Conservation (phyloP, 2,797 vertebrate species). For the Rhynchonycteris naso region DNA sequence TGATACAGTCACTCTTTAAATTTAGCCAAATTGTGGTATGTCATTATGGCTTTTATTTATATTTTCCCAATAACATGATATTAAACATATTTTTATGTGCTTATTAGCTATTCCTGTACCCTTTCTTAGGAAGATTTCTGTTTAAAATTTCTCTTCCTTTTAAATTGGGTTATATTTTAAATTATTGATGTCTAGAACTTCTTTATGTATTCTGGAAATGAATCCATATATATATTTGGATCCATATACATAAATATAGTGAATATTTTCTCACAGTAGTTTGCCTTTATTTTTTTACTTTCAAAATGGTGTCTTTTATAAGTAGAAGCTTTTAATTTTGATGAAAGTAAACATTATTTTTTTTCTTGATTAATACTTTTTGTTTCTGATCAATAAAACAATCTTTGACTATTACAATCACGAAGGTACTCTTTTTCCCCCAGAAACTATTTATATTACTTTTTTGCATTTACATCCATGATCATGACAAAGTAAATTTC, state of each 20-base stretch:
- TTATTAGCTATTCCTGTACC: background rate
- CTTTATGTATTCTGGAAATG: constrained; percentile 20
- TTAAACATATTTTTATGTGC: background rate
- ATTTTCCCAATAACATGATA: background rate
- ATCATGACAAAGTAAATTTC: background rate
- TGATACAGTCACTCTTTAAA: background rate
- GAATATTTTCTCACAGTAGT: constrained; percentile 13
- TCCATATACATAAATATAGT: too few species aligned
- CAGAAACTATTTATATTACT: background rate
- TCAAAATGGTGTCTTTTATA: background rate
- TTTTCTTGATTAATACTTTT: background rate
- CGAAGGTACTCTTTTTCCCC: background rate
- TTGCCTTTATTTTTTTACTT: background rate
- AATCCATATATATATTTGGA: background rate
- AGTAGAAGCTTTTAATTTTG: background rate
- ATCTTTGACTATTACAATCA: background rate
- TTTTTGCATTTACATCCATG: background rate
- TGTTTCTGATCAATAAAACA: background rate
- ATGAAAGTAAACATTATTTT: background rate
- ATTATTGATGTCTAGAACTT: constrained; percentile 21
- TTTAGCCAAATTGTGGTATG: background rate
- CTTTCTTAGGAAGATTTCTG: background rate
- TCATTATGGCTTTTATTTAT: background rate
- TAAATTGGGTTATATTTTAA: background rate
- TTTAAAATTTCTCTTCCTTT: background rate